Evolutionary conservation across 2,797 vertebrate genomes (phyloP).

Genomic region (Pelochelys cantorii): DNA sequence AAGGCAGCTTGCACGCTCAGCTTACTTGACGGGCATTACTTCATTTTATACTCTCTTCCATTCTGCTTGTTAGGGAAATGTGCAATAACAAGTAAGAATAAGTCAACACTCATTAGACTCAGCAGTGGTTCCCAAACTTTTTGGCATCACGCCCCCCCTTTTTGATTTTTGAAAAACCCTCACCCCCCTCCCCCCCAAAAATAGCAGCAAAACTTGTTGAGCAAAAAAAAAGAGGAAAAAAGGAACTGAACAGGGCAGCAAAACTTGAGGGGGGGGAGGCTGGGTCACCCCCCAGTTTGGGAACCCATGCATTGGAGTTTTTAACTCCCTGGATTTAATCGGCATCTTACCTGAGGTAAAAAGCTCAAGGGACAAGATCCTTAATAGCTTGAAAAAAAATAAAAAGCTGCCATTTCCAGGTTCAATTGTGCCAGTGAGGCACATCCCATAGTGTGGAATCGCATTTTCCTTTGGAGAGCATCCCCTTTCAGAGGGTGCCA

Average conservation of each 20-base stretch:
- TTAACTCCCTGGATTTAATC: slow-evolving; percentile 4
- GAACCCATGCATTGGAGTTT: background rate
- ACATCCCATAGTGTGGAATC: rapidly evolving
- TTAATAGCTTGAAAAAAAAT: background rate
- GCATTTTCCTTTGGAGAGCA: rapidly evolving
- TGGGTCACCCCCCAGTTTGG: too few relatives aligned
- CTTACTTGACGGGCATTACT: background rate
- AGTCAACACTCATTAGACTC: background rate
- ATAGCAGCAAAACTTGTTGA: too few relatives aligned
- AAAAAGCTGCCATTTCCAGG: background rate
- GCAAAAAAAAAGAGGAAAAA: too few relatives aligned
- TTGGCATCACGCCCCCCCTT: too few relatives aligned
- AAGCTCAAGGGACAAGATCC: background rate
- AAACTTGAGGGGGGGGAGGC: too few relatives aligned
- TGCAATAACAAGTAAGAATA: background rate
- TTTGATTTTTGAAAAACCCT: too few relatives aligned
- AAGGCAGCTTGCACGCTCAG: background rate
- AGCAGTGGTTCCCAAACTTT: too few relatives aligned
- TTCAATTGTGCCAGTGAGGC: background rate
- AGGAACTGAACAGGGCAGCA: too few relatives aligned
- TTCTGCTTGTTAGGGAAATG: slow-evolving; percentile 34
- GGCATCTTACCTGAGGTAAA: background rate
- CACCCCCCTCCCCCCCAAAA: too few relatives aligned
- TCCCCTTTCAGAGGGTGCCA: background rate
- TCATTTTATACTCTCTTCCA: slow-evolving; percentile 3